Conservation (phyloP, 2,888 invertebrate genomes). For the Lepidocyrtinus sp. region DNA sequence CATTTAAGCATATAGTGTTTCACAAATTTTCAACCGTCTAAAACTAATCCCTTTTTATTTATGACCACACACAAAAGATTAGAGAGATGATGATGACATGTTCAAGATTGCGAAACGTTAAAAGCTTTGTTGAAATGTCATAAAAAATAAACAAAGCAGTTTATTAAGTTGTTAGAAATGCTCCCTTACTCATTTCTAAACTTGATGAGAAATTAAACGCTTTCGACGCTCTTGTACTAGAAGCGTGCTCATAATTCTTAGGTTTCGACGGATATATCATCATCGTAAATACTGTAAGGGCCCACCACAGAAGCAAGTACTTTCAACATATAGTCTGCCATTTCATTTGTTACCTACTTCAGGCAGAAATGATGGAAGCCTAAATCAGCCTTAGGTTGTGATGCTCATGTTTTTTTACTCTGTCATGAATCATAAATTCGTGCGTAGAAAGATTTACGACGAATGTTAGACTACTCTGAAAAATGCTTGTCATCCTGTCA, state of each 20-base stretch:
- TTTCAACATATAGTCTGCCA: background rate
- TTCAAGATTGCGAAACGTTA: background rate
- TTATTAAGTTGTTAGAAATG: constrained; percentile 2
- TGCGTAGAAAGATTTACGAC: background rate
- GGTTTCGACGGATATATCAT: background rate
- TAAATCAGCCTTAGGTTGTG: background rate
- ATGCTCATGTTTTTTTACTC: background rate
- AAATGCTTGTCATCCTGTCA: background rate
- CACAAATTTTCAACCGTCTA: background rate
- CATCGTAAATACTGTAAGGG: background rate
- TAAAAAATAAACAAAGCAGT: background rate
- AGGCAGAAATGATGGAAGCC: no score
- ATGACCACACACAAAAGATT: background rate
- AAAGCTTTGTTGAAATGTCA: constrained; percentile 3
- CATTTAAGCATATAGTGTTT: background rate
- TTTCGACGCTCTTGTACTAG: background rate
- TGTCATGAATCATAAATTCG: background rate
- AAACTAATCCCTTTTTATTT: background rate
- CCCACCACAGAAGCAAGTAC: no score
- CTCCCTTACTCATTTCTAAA: constrained; percentile 3
- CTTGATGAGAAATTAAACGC: background rate
- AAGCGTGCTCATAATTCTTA: constrained; percentile 18
- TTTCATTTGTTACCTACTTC: no score
- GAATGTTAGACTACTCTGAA: background rate
- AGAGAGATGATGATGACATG: constrained; percentile 10